Evolutionary conservation across 2,888 invertebrate species (phyloP), one percentile per base, ranked within the genome.

Genomic region (Caenorhabditis auriculariae): DNA sequence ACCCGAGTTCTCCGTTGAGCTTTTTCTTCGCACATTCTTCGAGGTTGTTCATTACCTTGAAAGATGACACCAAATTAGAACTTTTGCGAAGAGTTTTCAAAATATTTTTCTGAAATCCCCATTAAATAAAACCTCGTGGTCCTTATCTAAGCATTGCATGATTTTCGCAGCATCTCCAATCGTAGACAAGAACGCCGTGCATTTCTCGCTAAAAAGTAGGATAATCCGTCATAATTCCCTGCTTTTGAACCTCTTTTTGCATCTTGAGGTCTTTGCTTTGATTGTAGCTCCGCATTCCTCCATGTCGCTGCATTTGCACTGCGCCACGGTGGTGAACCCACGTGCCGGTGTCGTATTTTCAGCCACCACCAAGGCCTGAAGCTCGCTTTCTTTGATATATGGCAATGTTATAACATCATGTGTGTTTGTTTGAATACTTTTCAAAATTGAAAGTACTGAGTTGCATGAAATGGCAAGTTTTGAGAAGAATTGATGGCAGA

Each of bases 111-210:
- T 38, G 5, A 19, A 4, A 19, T 38, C 38, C 17, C 38, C 15
- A 7, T 38, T 17, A 5, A 7, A n/a, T n/a, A n/a, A n/a, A n/a
- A 46, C 46, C 6, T 47, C 55, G 35, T 78, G 77, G 52, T 78
- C 78, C 17, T 66, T 61, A 32, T 74, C 76, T 43, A 78, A 59
- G 49, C 78, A 78, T 27, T 62, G 61, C 35, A 71, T 69, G 44
- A 78, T 78, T 55, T 78, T 78, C n/a, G 38, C 53, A 1, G 63
- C 46, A 41, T 78, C 74, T 24, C 78, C 78, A 48, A 78, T 75
- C 48, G 74, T 69, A 39, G 66, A 67, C 9, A 78, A 53, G 45
- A 69, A 64, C 6, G 64, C 62, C 19, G 69, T 69, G 60, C 78
- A 78, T 58, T 74, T 64, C 3, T 65, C 54, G 35, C 76, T 77